Conservation (phyloP, 2,888 invertebrate genomes). For the Conus canariensis region DNA sequence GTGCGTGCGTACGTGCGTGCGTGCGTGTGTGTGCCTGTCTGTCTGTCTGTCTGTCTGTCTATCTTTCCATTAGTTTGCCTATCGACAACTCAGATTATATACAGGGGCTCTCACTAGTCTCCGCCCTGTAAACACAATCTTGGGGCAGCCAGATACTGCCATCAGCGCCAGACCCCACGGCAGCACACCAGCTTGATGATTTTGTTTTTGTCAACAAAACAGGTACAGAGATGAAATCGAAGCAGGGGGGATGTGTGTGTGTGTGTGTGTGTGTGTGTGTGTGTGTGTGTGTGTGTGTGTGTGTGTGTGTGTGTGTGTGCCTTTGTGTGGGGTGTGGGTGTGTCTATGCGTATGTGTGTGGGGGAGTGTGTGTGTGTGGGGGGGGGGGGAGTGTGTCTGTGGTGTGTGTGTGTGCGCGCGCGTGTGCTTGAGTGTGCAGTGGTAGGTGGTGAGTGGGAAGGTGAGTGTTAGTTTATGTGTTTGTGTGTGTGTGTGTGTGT, state of each 20-base stretch:
- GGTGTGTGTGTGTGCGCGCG: no score
- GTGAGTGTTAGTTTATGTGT: no score
- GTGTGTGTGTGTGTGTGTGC: no score
- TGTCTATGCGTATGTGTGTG: no score
- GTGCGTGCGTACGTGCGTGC: neutral
- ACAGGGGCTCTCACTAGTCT: neutral
- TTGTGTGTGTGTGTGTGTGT: no score
- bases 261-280: no score
- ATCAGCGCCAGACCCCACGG: neutral
- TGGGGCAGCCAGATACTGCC: neutral
- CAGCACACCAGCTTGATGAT: neutral
- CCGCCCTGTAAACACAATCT: constrained; percentile 14
- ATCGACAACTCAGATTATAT: neutral
- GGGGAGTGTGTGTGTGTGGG: no score
- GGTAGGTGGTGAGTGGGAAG: no score
- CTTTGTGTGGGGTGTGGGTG: no score
- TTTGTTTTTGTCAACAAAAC: neutral
- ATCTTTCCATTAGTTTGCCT: neutral
- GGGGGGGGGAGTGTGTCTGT: no score
- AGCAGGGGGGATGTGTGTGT: neutral
- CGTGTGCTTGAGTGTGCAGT: no score
- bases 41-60: neutral
- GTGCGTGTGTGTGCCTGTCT: neutral
- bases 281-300: no score
- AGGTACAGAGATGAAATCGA: neutral